phyloP scores from a whole-genome alignment of 2,888 invertebrate genomes.

The Conus canariensis region DNA sequence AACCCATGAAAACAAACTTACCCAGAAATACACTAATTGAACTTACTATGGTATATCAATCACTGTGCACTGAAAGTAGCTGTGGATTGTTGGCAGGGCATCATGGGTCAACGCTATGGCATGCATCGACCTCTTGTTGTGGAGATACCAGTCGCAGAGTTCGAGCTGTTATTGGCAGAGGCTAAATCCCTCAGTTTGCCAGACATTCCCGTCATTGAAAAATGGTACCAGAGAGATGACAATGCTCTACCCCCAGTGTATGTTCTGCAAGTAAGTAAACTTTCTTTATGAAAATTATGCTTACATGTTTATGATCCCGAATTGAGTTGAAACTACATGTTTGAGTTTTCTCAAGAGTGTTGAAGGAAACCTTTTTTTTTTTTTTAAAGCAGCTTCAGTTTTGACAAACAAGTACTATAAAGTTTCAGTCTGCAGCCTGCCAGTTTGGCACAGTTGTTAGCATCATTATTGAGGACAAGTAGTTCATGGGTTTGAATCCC shows the following conservation, averaged over 20 bases:
- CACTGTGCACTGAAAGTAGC: too few species aligned
- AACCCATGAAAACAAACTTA: too few species aligned
- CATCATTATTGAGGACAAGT: background rate
- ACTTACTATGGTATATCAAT: too few species aligned
- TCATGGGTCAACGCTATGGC: slow-evolving; percentile 75
- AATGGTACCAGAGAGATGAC: slow-evolving; percentile 73
- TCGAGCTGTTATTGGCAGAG: slow-evolving; percentile 59
- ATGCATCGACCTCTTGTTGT: slow-evolving; percentile 69
- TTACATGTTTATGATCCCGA: too few species aligned
- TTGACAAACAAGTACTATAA: too few species aligned
- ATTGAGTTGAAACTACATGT: too few species aligned
- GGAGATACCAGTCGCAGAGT: slow-evolving; percentile 63
- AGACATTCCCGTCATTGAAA: slow-evolving; percentile 60
- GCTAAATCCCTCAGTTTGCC: slow-evolving; percentile 54
- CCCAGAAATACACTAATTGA: too few species aligned
- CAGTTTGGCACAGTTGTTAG: background rate
- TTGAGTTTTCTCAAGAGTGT: too few species aligned
- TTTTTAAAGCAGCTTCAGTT: too few species aligned
- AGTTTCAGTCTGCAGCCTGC: too few species aligned
- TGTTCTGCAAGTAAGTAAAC: slow-evolving; percentile 67
- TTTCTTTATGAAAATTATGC: background rate
- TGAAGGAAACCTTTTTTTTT: too few species aligned
- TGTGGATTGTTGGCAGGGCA: slow-evolving; percentile 50
- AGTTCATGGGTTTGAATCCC: too few species aligned
- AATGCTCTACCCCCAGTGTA: slow-evolving; percentile 71